Evolutionary conservation across 2,113 vertebrate species (phyloP), one percentile per base, ranked within the genome.

Genomic region (Picathartes gymnocephalus): DNA sequence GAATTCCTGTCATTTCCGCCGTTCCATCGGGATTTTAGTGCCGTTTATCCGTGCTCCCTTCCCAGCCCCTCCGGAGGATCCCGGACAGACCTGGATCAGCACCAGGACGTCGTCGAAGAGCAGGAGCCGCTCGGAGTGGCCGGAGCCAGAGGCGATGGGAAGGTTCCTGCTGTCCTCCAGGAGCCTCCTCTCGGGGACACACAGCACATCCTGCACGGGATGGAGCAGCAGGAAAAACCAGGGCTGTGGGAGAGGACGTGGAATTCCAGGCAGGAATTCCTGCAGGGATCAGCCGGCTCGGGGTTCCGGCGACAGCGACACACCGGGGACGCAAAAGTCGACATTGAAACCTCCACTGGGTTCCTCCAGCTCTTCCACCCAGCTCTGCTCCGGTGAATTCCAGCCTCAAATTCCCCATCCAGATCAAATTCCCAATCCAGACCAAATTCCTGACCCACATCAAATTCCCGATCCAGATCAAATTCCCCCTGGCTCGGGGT

Each of bases 31-130:
- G 8, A 48, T 76, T 60, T 9, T 0, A 3, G 53, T 3, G 11
- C 4, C 4, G 2, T 28, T 45, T 10, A 7, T 28, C 37, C 9
- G 0, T 1, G 39, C 5, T n/a, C 30, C 37, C 31, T 35, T 4
- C 47, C 76, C 24, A 6, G 35, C 1, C n/a, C 22, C 23, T 17
- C 22, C 5, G 4, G 76, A 53, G 39, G 39, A 35, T 30, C 39
- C 47, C 4, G 4, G 11, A 2, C 64, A 9, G 18, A 98, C 98
- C 97, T 98, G 98, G 68, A 98, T 72, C 27, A 98, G n/a, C 45
- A 98, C 95, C 1, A 98, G 97, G 48, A 90, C 51, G 9, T 98
- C 98, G 17, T 97, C 94, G 1, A 98, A 98, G 84, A 98, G 98
- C 62, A 98, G 94, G 72, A 98, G 35, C 0, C 98, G 92, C n/a